Conservation (phyloP, 2,113 vertebrate genomes). For the Cochlearius cochlearius region DNA sequence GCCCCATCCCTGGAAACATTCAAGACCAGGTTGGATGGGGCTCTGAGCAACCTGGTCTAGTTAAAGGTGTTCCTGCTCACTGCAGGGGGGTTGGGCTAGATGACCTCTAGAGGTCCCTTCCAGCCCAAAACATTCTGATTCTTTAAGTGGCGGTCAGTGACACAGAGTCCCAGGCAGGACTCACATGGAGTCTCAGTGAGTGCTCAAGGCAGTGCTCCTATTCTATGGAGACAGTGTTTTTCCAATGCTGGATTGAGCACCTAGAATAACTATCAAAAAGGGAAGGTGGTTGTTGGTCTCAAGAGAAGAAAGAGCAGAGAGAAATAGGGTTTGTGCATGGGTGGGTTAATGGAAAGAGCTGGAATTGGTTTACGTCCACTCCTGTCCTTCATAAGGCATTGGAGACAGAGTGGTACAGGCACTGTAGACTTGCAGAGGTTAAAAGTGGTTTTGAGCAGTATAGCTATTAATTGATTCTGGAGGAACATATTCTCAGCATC, state of each 20-base stretch:
- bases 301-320: background rate
- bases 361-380: background rate
- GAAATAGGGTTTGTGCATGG: background rate
- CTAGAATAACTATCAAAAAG: background rate
- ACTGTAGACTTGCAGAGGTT: background rate
- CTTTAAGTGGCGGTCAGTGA: background rate
- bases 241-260: background rate
- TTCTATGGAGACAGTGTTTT: background rate
- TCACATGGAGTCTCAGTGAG: background rate
- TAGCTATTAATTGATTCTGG: background rate
- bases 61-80: too few relatives aligned
- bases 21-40: too few relatives aligned
- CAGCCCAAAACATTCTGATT: too few relatives aligned
- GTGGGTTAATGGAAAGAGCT: background rate
- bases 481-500: background rate
- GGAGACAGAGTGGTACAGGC: background rate
- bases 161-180: background rate
- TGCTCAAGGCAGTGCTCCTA: background rate
- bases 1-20: too few relatives aligned
- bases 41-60: too few relatives aligned
- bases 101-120: too few relatives aligned
- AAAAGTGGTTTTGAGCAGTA: background rate
- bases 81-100: too few relatives aligned
- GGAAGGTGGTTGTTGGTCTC: background rate
- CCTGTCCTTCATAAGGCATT: background rate